These are phyloP conservation scores for Grantiella picta DNA, from an alignment of 2,113 vertebrate species.

Conservation along the genomic window DNA sequence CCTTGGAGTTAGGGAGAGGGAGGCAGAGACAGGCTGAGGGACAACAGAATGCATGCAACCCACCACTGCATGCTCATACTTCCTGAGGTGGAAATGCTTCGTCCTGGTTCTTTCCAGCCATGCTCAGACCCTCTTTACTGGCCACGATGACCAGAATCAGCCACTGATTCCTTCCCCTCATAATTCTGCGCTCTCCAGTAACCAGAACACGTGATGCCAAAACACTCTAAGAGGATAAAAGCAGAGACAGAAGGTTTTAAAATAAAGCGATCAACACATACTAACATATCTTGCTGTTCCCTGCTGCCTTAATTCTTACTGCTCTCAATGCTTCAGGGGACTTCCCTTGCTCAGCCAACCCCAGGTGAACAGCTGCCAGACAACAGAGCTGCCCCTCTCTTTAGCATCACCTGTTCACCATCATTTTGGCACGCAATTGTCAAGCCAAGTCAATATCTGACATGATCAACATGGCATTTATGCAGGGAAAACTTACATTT, in stretches of 20 bases:
- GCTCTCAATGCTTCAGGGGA: not conserved
- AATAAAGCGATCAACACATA: not conserved
- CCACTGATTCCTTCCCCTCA: not conserved
- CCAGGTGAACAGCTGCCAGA: not conserved
- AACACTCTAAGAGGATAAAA: not conserved
- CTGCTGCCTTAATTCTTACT: not conserved
- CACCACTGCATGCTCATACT: not conserved
- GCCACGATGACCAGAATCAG: rapidly evolving
- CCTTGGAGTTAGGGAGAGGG: not conserved
- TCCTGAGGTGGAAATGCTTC: not conserved
- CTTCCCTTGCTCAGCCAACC: not conserved
- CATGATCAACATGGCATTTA: not conserved
- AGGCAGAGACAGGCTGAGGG: not conserved
- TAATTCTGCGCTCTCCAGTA: not conserved
- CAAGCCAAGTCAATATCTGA: not conserved
- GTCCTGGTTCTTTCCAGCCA: not conserved
- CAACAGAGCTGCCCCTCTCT: not conserved
- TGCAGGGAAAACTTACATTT: not conserved
- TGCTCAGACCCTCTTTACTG: not conserved
- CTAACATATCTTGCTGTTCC: not conserved
- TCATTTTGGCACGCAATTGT: not conserved
- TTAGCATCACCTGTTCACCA: not conserved
- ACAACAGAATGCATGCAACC: not conserved
- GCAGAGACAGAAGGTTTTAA: not conserved
- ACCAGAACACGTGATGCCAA: not conserved